Base-by-base conservation (phyloP, 2,888 invertebrate species). In the Xestobium rufovillosum region DNA sequence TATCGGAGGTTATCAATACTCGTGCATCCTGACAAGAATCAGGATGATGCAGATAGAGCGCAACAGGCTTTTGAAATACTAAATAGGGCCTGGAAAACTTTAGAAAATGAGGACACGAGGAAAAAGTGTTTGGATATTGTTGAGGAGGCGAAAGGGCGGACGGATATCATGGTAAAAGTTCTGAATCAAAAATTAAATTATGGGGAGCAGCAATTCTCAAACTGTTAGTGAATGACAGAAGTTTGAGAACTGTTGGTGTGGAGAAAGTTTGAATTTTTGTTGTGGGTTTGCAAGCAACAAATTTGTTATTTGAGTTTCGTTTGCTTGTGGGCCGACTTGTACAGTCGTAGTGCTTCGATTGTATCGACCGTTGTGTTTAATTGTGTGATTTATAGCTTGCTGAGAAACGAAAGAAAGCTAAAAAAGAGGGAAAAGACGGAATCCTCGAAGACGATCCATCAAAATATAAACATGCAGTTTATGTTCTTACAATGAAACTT, bases 1-100 rank as follows among this genome's bases (percentile, higher is more conserved):
- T 99, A 96, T 67, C 78, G 92, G 60, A 78, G 89, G 70, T 75
- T 97, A 57, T 97, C 98, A 11, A 91, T 98, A 64, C 73, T 98
- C 56, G 95, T 98, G 19, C 98, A 99, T 80, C 98, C 98, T 13
- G 98, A 99, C 65, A 99, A 98, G 71, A 99, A 99, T 70, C 84
- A 85, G 69, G 91, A 97, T 69, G 92, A 98, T 64, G 71, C 79
- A 15, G 97, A 97, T 39, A 75, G 94, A 61, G 92, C 98, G 2
- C 94, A 98, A 63, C 79, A 83, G 60, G 86, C 88, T 28, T 90
- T 90, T 63, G 90, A 90, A 69, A 86, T 94, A 58, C 80, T 97
- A 31, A 94, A 94, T 63, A 83, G 88, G 61, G 87, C 96, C 1
- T 97, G 90, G 83, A 94, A 94, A 69, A 89, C 84, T 2, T 66